Conservation (phyloP, 2,113 vertebrate genomes). For the Periophthalmus modestus region DNA sequence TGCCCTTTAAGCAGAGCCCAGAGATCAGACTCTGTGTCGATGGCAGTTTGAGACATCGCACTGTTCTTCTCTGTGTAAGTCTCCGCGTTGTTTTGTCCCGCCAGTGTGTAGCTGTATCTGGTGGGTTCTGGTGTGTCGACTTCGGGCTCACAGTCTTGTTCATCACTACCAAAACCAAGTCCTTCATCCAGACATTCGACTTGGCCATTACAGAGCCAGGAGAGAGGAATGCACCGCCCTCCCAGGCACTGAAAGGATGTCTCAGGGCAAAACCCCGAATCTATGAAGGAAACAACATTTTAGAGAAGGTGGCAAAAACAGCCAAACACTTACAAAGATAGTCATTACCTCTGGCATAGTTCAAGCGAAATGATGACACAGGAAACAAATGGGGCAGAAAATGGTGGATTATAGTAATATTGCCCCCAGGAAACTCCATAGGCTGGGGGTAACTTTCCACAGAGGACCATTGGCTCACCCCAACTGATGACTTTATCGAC, state of each 20-base stretch:
- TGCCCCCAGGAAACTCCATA: constrained; percentile 74
- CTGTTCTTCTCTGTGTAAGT: not conserved
- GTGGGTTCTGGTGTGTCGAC: not conserved
- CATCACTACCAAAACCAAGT: constrained; percentile 67
- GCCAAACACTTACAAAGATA: not conserved
- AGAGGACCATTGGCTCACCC: constrained; percentile 64
- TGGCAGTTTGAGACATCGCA: not conserved
- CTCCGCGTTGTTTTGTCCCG: not conserved
- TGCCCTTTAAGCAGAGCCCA: constrained; percentile 21
- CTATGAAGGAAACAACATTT: constrained; percentile 31
- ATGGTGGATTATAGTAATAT: constrained; percentile 75
- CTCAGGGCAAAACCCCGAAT: constrained; percentile 57
- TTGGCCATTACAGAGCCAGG: constrained; percentile 81
- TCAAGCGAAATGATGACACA: constrained; percentile 69
- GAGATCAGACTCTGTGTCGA: constrained; percentile 16
- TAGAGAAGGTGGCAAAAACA: not conserved
- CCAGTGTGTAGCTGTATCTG: not conserved
- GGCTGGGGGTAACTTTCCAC: constrained; percentile 72
- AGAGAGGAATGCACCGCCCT: constrained; percentile 75
- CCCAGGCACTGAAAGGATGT: constrained; percentile 65
- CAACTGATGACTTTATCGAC: constrained; percentile 62
- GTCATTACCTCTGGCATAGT: constrained; percentile 71
- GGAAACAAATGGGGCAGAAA: constrained; percentile 69
- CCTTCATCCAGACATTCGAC: constrained; percentile 79
- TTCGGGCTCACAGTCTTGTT: constrained; percentile 56